These are phyloP conservation scores for Criorhina ranunculi DNA, from an alignment of 2,888 invertebrate genomes.

Conservation along the genomic window DNA sequence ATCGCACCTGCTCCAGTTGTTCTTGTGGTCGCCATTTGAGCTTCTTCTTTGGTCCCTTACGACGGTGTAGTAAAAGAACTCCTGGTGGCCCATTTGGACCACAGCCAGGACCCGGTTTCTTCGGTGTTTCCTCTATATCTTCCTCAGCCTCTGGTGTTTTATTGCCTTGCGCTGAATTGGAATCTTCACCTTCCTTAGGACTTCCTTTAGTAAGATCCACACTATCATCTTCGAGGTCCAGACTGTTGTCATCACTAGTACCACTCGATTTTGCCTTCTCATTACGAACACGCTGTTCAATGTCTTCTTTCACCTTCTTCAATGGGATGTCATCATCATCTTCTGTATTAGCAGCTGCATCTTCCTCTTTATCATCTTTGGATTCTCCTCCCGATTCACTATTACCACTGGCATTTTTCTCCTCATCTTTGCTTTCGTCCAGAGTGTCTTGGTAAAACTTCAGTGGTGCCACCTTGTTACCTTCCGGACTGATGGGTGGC, in stretches of 20 bases:
- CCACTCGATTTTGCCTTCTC: slow-evolving; percentile 78
- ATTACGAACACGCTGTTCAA: slow-evolving; percentile 82
- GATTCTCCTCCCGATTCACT: slow-evolving; percentile 35
- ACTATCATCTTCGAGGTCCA: slow-evolving; percentile 5
- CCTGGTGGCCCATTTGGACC: slow-evolving; percentile 89
- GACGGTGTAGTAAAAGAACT: slow-evolving; percentile 89
- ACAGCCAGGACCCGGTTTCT: slow-evolving; percentile 83
- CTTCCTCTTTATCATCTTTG: slow-evolving; percentile 86
- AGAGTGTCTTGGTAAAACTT: slow-evolving; percentile 97
- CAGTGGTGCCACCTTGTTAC: slow-evolving; percentile 86
- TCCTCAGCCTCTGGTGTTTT: slow-evolving; percentile 78
- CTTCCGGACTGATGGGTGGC: slow-evolving; percentile 86
- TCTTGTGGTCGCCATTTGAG: slow-evolving; percentile 93
- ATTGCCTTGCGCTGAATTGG: slow-evolving; percentile 77
- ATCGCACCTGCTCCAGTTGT: slow-evolving; percentile 92
- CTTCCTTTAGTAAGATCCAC: slow-evolving; percentile 54
- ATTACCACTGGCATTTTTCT: slow-evolving; percentile 61
- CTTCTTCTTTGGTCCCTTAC: slow-evolving; percentile 91
- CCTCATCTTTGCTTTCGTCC: slow-evolving; percentile 85
- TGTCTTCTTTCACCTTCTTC: slow-evolving; percentile 83
- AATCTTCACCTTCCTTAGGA: slow-evolving; percentile 77
- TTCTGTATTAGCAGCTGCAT: slow-evolving; percentile 83
- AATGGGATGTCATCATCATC: slow-evolving; percentile 84
- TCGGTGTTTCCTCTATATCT: slow-evolving; percentile 78
- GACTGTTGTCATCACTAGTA: neutral